Conservation (phyloP, 2,888 invertebrate species). For the Brachyopa scutellaris region DNA sequence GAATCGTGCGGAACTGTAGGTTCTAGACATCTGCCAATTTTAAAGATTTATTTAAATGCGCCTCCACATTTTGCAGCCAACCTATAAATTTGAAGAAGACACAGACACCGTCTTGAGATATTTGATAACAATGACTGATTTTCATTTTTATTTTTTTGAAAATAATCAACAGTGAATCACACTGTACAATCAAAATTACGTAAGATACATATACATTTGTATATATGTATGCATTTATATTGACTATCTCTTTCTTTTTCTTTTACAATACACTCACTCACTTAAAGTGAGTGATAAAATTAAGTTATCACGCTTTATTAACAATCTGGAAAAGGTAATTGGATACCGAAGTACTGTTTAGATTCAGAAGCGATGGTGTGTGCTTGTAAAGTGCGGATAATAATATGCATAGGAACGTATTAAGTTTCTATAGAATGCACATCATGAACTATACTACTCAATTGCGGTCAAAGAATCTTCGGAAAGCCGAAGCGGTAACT, state of each 20-base stretch:
- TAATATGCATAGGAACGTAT: conserved; percentile 36
- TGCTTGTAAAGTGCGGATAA: background rate
- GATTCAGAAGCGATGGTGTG: conserved; percentile 21
- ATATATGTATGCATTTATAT: conserved; percentile 24
- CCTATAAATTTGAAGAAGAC: too few species aligned
- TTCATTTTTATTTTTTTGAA: too few species aligned
- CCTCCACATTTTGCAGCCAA: too few species aligned
- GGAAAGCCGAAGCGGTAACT: background rate
- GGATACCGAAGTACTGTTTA: conserved; percentile 21
- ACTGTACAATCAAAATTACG: conserved; percentile 9
- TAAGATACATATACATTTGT: conserved; percentile 12
- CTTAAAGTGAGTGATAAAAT: conserved; percentile 14
- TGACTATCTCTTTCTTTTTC: too few species aligned
- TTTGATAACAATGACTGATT: too few species aligned
- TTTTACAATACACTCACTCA: conserved; percentile 10
- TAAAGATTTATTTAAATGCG: too few species aligned
- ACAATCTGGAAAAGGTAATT: conserved; percentile 52
- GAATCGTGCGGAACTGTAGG: too few species aligned
- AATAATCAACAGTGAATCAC: conserved; percentile 20
- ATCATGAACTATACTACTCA: conserved; percentile 24
- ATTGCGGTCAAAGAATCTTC: conserved; percentile 1
- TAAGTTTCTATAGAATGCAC: conserved; percentile 48
- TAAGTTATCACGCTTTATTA: conserved; percentile 50
- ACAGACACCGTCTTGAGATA: too few species aligned
- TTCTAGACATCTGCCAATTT: too few species aligned